A percentile compares a stretch with the other conserved stretches of the same genome.
These are phyloP conservation scores for Drosophila baimaii DNA, from an alignment of 1,140 invertebrate species.

Conservation along the genomic window DNA sequence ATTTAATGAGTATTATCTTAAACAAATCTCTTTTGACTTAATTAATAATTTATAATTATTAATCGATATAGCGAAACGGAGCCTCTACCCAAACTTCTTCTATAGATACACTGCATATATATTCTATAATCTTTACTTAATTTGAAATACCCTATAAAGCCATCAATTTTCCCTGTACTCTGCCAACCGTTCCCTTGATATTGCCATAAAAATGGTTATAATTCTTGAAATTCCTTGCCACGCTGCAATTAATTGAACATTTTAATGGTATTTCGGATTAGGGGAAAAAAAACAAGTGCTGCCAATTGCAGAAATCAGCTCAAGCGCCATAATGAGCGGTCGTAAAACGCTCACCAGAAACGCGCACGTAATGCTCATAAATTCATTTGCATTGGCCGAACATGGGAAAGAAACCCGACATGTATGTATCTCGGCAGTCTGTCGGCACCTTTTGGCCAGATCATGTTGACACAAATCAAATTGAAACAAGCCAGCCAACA, in stretches of 20 bases:
- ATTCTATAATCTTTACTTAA: neutral
- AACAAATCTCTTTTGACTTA: too few species aligned
- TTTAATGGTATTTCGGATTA: conserved; percentile 5
- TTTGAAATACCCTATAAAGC: neutral
- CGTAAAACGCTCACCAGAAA: conserved; percentile 46
- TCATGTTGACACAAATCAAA: conserved; percentile 36
- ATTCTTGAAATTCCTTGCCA: conserved; percentile 18
- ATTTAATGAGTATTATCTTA: too few species aligned
- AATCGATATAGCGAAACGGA: too few species aligned
- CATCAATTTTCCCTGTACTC: too few species aligned
- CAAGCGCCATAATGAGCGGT: conserved; percentile 46
- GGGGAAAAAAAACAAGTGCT: conserved; percentile 15
- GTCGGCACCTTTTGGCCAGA: conserved; percentile 31
- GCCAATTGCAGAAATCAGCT: conserved; percentile 28
- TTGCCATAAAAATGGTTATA: neutral
- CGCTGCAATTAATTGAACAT: conserved; percentile 16
- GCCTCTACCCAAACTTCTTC: too few species aligned
- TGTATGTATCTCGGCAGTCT: conserved; percentile 6
- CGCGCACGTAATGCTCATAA: conserved; percentile 52
- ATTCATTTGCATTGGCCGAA: conserved; percentile 39
- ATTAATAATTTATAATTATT: too few species aligned
- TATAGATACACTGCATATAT: too few species aligned
- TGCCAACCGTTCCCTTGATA: neutral
- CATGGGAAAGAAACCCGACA: conserved; percentile 35
- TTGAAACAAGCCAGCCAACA: conserved; percentile 13